These are phyloP conservation scores for Coregonus sp. DNA, from an alignment of 2,797 vertebrate species.

Conservation along the genomic window DNA sequence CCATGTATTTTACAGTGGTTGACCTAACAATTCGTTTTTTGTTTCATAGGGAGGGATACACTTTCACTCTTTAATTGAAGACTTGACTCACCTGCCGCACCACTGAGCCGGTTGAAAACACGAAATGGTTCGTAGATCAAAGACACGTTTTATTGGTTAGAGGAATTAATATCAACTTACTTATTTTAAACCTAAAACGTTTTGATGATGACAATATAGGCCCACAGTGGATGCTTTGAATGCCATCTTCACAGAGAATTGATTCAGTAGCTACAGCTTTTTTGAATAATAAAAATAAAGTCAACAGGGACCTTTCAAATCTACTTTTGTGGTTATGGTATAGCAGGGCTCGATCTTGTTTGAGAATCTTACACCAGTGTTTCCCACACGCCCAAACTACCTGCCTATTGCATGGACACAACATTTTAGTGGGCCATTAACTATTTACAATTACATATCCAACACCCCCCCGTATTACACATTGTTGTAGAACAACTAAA, in stretches of 20 bases:
- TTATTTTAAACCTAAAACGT: not conserved
- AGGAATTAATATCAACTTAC: not conserved
- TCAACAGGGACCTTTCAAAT: not conserved
- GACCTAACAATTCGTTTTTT: not conserved
- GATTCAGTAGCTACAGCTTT: not conserved
- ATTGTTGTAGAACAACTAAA: too few species aligned
- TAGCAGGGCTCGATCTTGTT: too few species aligned
- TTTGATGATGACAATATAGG: not conserved
- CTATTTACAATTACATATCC: too few species aligned
- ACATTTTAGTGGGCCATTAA: too few species aligned
- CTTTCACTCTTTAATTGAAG: not conserved
- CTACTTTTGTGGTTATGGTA: not conserved
- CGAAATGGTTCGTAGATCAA: not conserved
- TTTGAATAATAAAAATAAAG: not conserved
- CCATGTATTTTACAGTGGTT: not conserved
- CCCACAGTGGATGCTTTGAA: not conserved
- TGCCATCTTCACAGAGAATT: not conserved
- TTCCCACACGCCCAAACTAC: too few species aligned
- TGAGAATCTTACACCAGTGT: too few species aligned
- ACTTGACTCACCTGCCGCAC: not conserved
- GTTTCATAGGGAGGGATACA: not conserved
- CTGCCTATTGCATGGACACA: too few species aligned
- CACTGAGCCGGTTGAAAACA: not conserved
- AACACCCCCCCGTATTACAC: too few species aligned
- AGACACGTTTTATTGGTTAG: not conserved